A percentile compares a stretch with the other conserved stretches of the same genome.
These are phyloP conservation scores for Carassius auratus DNA, from an alignment of 2,113 vertebrate genomes.

Conservation along the genomic window DNA sequence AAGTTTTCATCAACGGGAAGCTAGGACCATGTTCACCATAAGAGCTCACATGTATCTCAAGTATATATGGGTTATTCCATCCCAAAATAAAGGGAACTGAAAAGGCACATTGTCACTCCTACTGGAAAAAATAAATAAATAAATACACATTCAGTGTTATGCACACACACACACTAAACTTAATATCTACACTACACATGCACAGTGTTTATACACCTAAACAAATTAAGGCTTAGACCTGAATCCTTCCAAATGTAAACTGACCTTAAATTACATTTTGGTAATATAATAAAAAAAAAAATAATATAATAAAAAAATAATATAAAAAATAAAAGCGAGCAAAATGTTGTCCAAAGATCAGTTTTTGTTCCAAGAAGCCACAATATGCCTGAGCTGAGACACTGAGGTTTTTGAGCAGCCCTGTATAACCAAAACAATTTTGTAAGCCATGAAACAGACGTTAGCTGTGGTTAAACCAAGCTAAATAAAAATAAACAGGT, in stretches of 20 bases:
- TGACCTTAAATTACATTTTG: background rate
- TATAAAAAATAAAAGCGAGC: background rate
- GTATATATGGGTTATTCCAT: background rate
- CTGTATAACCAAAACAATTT: background rate
- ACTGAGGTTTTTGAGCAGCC: background rate
- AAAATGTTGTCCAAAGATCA: background rate
- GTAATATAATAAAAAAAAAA: too few relatives aligned
- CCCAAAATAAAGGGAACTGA: background rate
- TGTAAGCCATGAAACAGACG: background rate
- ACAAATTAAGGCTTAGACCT: background rate
- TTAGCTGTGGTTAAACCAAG: background rate
- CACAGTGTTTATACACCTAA: background rate
- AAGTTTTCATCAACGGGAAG: constrained; percentile 50
- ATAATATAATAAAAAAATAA: background rate
- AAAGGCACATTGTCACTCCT: background rate
- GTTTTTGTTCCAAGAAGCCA: background rate
- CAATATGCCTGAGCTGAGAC: background rate
- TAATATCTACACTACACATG: too few relatives aligned
- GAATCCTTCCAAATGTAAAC: background rate
- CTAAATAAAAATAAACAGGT: background rate
- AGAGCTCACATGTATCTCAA: background rate
- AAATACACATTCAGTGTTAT: background rate
- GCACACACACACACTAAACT: background rate
- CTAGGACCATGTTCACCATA: background rate
- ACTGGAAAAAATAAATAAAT: background rate